Conservation (phyloP, 2,797 vertebrate species). For the Bucorvus abyssinicus region DNA sequence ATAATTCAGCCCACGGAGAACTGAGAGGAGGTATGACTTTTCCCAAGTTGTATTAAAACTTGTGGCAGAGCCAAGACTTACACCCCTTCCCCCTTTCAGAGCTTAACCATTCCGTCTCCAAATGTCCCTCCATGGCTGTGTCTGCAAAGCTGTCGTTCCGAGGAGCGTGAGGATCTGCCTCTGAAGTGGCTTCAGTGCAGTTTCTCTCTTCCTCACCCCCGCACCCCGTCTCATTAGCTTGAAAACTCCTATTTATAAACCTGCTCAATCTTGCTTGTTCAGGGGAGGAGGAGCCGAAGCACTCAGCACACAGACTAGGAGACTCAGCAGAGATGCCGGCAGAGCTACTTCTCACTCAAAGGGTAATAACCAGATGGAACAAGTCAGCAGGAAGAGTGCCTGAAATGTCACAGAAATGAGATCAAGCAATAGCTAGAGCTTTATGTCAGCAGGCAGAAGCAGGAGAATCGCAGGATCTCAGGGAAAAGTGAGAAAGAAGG, state of each 20-base stretch:
- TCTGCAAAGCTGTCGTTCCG: not conserved
- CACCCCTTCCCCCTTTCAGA: not conserved
- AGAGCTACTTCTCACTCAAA: slow-evolving; percentile 58
- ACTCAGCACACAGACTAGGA: not conserved
- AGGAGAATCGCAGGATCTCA: slow-evolving; percentile 33
- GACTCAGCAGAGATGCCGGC: slow-evolving; percentile 51
- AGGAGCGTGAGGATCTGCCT: slow-evolving; percentile 11
- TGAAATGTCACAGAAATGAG: slow-evolving; percentile 70
- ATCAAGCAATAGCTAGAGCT: slow-evolving; percentile 63
- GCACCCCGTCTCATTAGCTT: slow-evolving; percentile 57
- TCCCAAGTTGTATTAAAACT: not conserved
- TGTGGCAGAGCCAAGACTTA: not conserved
- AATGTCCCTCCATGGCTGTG: not conserved
- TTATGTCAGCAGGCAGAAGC: slow-evolving; percentile 46
- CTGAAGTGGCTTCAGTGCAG: slow-evolving; percentile 10
- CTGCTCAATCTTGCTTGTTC: slow-evolving; percentile 43
- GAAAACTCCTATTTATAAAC: slow-evolving; percentile 67
- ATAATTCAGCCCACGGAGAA: not conserved
- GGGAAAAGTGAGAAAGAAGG: slow-evolving; percentile 7
- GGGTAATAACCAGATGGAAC: slow-evolving; percentile 69
- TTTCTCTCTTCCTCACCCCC: slow-evolving; percentile 45
- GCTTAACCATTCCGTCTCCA: not conserved
- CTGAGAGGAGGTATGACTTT: not conserved
- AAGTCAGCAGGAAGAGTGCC: slow-evolving; percentile 62
- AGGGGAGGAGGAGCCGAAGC: slow-evolving; percentile 37